Percentiles rank a stretch among this genome's conserved stretches.
These are phyloP conservation scores for Heterodera carotae DNA, from an alignment of 1,140 invertebrate genomes.

Conservation along the genomic window DNA sequence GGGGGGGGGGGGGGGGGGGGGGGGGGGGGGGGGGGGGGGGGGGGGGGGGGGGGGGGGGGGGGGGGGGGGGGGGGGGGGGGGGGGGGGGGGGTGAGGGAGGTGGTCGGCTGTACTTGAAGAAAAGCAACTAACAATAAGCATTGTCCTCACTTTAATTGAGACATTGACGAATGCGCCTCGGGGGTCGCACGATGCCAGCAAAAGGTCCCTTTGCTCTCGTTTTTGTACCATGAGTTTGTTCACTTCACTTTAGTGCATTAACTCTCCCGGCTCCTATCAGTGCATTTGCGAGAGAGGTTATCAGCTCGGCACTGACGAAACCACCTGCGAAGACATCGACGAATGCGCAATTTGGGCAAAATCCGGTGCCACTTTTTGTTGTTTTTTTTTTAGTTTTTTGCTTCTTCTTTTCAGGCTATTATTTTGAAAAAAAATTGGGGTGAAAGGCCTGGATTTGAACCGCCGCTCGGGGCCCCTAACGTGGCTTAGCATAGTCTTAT, in stretches of 20 bases:
- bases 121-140: slow-evolving; percentile 11
- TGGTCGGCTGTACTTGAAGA: too few species aligned
- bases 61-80: slow-evolving; percentile 43
- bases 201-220: slow-evolving; percentile 15
- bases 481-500: too few species aligned
- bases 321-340: slow-evolving; percentile 67
- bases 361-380: slow-evolving; percentile 26
- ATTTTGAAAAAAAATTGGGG: too few species aligned
- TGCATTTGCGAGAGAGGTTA: slow-evolving; percentile 70
- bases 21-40: too few species aligned
- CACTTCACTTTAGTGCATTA: slow-evolving; percentile 42
- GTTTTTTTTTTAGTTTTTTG: neutral
- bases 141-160: slow-evolving; percentile 38
- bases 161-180: slow-evolving; percentile 44
- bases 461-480: too few species aligned
- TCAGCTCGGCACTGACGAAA: slow-evolving; percentile 61
- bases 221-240: neutral
- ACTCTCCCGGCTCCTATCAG: slow-evolving; percentile 51
- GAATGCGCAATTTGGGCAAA: slow-evolving; percentile 65
- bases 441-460: too few species aligned
- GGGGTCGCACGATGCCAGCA: slow-evolving; percentile 43
- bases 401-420: too few species aligned
- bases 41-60: slow-evolving; percentile 11
- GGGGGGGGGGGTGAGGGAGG: too few species aligned
- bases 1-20: too few species aligned